Base-by-base conservation (phyloP, 2,888 invertebrate genomes). In the Hydriomena furcata region DNA sequence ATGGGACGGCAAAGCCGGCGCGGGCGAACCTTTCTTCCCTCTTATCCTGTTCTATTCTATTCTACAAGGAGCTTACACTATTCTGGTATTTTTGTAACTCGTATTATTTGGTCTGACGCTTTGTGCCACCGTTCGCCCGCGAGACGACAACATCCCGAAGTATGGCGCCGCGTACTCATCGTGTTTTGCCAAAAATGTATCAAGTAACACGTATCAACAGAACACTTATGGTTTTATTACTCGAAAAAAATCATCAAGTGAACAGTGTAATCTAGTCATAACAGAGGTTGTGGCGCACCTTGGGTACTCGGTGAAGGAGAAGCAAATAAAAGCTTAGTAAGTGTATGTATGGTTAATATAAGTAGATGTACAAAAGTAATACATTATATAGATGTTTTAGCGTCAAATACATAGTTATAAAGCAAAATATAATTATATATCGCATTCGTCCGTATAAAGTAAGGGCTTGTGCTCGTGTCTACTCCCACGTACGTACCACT, bases 281-380 rank as follows among this genome's bases (percentile, higher is more conserved):
- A 51, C 53, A 63, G 60, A 61, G 74, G 73, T 73, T 76, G 74
- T 74, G 70, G 66, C 83, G 77, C 85, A 82, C 80, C 54, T 84
- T 86, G 87, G 82, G 85, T 82, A 83, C 77, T 82, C 47, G 52
- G 52, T 52, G 78, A 76, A 56, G 71, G 69, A 75, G 71, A 80
- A 78, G 79, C 79, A 79, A 77, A 73, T 80, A 85, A 57, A 46
- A 84, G 90, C 90, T 90, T 90, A 89, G 85, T 89, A 83, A 81
- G 85, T 89, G 89, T 88, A 87, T 84, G 87, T 89, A 89, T 79
- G 87, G 81, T 85, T 86, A 89, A 79, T 83, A 83, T 89, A 90
- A 90, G 90, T 90, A 90, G 90, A 90, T 90, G 90, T 90, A 90
- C 89, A 90, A 89, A 90, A 88, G 84, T 89, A 90, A 89, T 87